Conservation (phyloP, 2,888 invertebrate species). For the Ctenicera cuprea region DNA sequence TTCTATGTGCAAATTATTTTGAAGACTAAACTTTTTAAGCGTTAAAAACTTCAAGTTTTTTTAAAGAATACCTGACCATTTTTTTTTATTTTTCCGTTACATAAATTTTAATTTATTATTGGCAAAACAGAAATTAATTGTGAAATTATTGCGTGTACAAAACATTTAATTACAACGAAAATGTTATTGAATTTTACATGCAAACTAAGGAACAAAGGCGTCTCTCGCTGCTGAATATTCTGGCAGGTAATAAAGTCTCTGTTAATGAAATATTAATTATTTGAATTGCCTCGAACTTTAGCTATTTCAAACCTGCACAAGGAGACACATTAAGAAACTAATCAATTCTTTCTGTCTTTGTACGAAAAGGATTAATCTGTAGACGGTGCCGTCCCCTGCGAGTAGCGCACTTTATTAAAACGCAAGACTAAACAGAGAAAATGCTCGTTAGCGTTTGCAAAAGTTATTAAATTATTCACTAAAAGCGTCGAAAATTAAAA, state of each 20-base stretch:
- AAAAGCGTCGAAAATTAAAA: background rate
- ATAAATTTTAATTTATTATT: too few species aligned
- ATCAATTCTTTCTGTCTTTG: conserved; percentile 15
- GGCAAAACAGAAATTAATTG: too few species aligned
- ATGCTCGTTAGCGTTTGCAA: background rate
- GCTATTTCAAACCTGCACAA: background rate
- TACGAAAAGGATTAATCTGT: background rate
- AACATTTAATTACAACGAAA: background rate
- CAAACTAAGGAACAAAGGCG: background rate
- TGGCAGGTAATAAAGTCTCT: conserved; percentile 15
- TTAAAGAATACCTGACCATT: too few species aligned
- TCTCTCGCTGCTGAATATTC: background rate
- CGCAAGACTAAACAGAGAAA: background rate
- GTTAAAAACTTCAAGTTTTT: too few species aligned
- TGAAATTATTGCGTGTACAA: background rate
- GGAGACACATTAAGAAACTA: conserved; percentile 9
- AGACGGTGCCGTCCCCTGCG: background rate
- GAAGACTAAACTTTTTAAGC: background rate
- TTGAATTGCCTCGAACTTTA: background rate
- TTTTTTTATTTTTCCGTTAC: too few species aligned
- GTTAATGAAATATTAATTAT: conserved; percentile 35
- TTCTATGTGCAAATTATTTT: background rate
- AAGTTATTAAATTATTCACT: conserved; percentile 12
- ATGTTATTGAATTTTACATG: background rate
- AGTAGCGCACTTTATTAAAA: background rate